A percentile compares a stretch with the other conserved stretches of the same genome.
These are phyloP conservation scores for Eolophus roseicapilla DNA, from an alignment of 2,113 vertebrate genomes.

Conservation along the genomic window DNA sequence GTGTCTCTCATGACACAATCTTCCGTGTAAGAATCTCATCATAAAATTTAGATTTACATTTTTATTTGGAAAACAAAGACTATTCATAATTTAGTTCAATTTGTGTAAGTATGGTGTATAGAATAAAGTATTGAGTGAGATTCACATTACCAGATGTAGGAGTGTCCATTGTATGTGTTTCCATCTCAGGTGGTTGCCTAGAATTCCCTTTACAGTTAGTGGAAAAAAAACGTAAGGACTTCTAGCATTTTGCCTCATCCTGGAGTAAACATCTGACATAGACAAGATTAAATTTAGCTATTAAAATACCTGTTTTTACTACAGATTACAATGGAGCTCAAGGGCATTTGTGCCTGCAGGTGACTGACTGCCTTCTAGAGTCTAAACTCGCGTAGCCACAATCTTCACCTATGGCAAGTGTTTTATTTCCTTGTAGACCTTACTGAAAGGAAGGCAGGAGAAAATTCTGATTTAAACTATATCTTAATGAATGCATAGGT, in stretches of 20 bases:
- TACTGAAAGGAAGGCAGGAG: background rate
- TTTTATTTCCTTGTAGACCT: background rate
- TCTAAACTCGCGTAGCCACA: background rate
- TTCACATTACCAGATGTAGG: background rate
- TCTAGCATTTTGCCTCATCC: background rate
- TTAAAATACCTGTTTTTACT: background rate
- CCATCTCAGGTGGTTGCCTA: background rate
- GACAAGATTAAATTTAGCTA: background rate
- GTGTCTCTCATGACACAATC: background rate
- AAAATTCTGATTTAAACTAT: background rate
- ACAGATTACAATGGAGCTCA: background rate
- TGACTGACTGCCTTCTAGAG: background rate
- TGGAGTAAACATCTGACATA: background rate
- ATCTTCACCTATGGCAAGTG: background rate
- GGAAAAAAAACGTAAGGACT: background rate
- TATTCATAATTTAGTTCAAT: background rate
- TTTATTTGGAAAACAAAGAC: background rate
- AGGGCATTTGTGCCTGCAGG: background rate
- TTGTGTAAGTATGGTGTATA: background rate
- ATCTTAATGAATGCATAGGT: background rate
- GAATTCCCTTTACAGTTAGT: background rate
- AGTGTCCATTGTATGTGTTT: background rate
- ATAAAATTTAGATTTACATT: background rate
- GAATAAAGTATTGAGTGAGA: background rate
- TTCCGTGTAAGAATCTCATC: background rate